Percentiles rank a stretch among this genome's conserved stretches.
Conservation (phyloP, 2,797 vertebrate species). For the Spatula clypeata region DNA sequence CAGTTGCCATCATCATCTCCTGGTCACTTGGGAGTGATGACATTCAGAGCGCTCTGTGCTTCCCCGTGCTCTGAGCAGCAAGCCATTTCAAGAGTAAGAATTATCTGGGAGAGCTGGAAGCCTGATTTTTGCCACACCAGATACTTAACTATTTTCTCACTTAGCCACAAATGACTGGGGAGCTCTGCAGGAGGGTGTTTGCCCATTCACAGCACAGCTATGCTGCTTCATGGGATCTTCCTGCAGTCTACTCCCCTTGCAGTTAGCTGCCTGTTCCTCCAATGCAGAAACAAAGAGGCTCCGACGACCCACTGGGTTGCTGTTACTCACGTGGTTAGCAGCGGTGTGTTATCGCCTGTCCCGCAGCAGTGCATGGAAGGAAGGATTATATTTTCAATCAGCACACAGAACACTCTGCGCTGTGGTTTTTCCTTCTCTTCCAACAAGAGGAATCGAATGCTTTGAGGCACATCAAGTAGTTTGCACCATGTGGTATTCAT, state of each 20-base stretch:
- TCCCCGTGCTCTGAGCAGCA: background rate
- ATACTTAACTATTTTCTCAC: background rate
- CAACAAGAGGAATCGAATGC: background rate
- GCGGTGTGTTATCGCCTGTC: background rate
- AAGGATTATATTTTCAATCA: background rate
- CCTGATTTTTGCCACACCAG: background rate
- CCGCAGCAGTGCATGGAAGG: background rate
- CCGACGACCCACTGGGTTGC: background rate
- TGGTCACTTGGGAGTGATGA: background rate
- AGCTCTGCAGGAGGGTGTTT: background rate
- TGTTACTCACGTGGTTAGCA: background rate
- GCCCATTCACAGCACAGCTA: background rate
- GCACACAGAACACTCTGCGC: background rate
- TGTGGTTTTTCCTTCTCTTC: background rate
- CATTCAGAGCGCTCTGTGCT: background rate
- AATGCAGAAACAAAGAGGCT: fast-evolving
- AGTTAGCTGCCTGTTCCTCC: background rate
- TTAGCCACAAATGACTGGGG: background rate
- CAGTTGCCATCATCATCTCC: background rate
- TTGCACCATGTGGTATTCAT: background rate
- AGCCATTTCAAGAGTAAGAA: background rate
- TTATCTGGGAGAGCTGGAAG: background rate
- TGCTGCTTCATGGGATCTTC: background rate
- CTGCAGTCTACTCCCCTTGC: background rate
- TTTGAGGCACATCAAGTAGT: background rate